Evolutionary conservation across 2,888 invertebrate genomes (phyloP).

Genomic region (Ceraclea dissimilis): DNA sequence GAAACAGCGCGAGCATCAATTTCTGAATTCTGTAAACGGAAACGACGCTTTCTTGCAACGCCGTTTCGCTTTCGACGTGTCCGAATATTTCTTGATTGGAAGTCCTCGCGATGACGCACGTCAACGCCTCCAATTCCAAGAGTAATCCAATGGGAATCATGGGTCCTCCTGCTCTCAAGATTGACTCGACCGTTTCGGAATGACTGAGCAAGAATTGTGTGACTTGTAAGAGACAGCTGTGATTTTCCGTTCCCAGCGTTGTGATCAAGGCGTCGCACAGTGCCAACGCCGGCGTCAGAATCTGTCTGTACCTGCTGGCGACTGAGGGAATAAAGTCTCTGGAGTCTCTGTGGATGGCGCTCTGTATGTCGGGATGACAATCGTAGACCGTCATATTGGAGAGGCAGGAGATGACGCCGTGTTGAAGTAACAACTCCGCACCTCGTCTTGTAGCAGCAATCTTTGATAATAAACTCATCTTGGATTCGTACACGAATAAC

Average conservation of each 20-base stretch:
- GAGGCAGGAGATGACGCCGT: constrained; percentile 62
- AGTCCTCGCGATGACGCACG: constrained; percentile 65
- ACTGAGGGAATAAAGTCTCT: constrained; percentile 56
- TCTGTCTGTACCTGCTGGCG: constrained; percentile 69
- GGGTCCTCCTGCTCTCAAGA: constrained; percentile 63
- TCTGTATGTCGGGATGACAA: constrained; percentile 62
- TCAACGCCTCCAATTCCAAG: constrained; percentile 68
- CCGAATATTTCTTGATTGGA: constrained; percentile 48
- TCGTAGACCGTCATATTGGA: constrained; percentile 64
- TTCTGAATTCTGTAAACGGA: constrained; percentile 63
- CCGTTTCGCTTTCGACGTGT: constrained; percentile 32
- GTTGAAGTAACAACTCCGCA: constrained; percentile 65
- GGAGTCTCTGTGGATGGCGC: constrained; percentile 46
- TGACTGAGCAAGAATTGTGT: constrained; percentile 75
- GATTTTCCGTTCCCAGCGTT: constrained; percentile 75
- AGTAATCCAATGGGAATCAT: constrained; percentile 58
- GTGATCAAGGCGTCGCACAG: constrained; percentile 76
- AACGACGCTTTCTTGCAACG: constrained; percentile 45
- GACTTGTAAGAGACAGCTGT: constrained; percentile 73
- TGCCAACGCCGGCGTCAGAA: constrained; percentile 72
- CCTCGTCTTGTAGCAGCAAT: constrained; percentile 62
- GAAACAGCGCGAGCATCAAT: constrained; percentile 66
- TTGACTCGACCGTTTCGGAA: constrained; percentile 70
- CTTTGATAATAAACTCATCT: constrained; percentile 70
- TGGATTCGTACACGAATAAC: constrained; percentile 80